A percentile compares a stretch with the other conserved stretches of the same genome.
Conservation (phyloP, 2,797 vertebrate genomes). For the Danionella dracula region DNA sequence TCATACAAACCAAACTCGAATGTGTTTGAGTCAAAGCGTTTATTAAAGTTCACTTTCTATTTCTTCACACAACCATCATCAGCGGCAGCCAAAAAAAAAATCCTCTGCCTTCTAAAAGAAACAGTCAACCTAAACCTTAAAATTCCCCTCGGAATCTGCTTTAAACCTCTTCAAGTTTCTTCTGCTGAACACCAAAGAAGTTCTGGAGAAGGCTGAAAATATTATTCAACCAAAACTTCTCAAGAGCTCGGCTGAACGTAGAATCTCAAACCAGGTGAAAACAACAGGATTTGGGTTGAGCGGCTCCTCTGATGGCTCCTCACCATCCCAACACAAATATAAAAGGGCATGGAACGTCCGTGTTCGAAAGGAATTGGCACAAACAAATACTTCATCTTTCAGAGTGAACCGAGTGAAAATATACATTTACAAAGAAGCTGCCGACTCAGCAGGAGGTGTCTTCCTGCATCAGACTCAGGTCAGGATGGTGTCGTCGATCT, state of each 20-base stretch:
- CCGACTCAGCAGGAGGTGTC: neutral
- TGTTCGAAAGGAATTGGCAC: slow-evolving; percentile 24
- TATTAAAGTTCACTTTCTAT: slow-evolving; percentile 58
- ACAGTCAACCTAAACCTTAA: too few species aligned
- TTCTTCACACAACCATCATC: slow-evolving; percentile 59
- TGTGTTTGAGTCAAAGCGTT: slow-evolving; percentile 43
- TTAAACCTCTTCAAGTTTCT: too few species aligned
- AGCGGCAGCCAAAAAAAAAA: slow-evolving; percentile 22
- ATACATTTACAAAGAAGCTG: neutral
- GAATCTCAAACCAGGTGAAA: too few species aligned
- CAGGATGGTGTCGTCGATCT: slow-evolving; percentile 95
- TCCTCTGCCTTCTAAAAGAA: slow-evolving; percentile 42
- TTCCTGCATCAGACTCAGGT: slow-evolving; percentile 71
- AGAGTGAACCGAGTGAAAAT: neutral
- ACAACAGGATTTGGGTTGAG: too few species aligned
- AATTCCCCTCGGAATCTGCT: too few species aligned
- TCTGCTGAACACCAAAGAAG: too few species aligned
- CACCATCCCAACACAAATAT: slow-evolving; percentile 35
- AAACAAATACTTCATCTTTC: slow-evolving; percentile 2
- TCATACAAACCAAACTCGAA: slow-evolving; percentile 3
- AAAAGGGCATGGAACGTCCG: slow-evolving; percentile 7
- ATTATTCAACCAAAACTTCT: too few species aligned
- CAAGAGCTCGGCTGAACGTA: too few species aligned
- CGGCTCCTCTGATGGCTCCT: neutral
- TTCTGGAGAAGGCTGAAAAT: too few species aligned